Evolutionary conservation across 2,888 invertebrate genomes (phyloP).

Genomic region (Drosophila paracracens): DNA sequence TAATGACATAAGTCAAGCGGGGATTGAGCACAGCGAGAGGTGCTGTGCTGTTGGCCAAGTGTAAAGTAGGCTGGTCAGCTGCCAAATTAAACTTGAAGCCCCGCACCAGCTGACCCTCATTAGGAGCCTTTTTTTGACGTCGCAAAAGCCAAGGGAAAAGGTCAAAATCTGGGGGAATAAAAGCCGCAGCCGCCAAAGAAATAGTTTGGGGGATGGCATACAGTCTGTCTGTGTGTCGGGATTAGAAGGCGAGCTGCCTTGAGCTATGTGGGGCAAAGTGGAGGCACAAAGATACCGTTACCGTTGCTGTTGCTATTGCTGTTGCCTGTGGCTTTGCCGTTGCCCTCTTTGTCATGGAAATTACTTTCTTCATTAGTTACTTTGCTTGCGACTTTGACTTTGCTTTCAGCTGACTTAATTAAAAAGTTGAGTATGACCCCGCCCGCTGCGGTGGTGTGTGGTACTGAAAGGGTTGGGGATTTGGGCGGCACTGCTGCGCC

Average conservation of each 20-base stretch:
- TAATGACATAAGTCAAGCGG: constrained; percentile 71
- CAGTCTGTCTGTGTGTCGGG: constrained; percentile 21
- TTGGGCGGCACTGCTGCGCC: constrained; percentile 4
- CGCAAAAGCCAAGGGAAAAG: constrained; percentile 57
- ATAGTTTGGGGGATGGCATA: constrained; percentile 15
- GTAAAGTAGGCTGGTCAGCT: constrained; percentile 75
- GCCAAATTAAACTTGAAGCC: constrained; percentile 70
- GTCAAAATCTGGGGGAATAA: constrained; percentile 48
- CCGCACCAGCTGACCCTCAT: constrained; percentile 67
- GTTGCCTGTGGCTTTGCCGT: constrained; percentile 36
- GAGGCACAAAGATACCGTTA: constrained; percentile 7
- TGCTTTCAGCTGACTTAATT: constrained; percentile 75
- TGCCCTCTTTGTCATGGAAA: constrained; percentile 81
- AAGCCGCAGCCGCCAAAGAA: constrained; percentile 38
- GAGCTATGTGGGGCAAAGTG: constrained; percentile 24
- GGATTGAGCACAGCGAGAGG: constrained; percentile 4
- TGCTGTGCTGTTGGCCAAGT: constrained; percentile 37
- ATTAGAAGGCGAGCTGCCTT: constrained; percentile 56
- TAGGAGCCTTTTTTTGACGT: constrained; percentile 55
- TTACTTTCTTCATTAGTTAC: constrained; percentile 83
- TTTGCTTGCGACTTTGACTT: constrained; percentile 47
- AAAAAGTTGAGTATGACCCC: constrained; percentile 67
- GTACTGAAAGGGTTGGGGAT: constrained; percentile 35
- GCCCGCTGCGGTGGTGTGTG: constrained; percentile 29
- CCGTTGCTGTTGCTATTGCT: constrained; percentile 26